Conservation (phyloP, 2,797 vertebrate species). For the Tapera naevia region DNA sequence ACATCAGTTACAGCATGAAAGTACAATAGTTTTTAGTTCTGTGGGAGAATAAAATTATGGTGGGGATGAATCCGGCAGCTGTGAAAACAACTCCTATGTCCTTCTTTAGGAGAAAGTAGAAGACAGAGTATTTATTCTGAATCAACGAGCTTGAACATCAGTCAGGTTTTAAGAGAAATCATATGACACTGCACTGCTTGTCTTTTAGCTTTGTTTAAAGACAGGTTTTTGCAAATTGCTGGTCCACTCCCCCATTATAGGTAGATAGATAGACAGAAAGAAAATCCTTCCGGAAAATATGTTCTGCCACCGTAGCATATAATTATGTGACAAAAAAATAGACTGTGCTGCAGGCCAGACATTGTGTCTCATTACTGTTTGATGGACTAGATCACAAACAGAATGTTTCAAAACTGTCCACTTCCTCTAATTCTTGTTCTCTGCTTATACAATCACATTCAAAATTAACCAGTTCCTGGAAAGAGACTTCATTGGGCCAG, state of each 20-base stretch:
- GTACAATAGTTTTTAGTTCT: not conserved
- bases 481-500: not conserved
- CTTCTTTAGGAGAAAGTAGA: not conserved
- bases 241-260: not conserved
- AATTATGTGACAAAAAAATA: conserved; percentile 20
- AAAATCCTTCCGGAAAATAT: conserved; percentile 12
- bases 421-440: conserved; percentile 1
- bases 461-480: not conserved
- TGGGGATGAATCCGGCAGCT: not conserved
- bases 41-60: not conserved
- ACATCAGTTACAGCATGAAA: not conserved
- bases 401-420: conserved; percentile 19
- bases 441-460: not conserved
- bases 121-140: not conserved
- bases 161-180: not conserved
- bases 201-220: conserved; percentile 9
- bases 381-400: conserved; percentile 46
- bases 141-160: not conserved
- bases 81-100: not conserved
- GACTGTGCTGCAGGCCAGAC: conserved; percentile 21
- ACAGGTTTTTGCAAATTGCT: conserved; percentile 17
- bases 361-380: conserved; percentile 37
- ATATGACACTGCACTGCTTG: not conserved
- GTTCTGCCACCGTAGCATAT: conserved; percentile 13
- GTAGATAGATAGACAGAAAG: conserved; percentile 12